A percentile compares a stretch with the other conserved stretches of the same genome.
Evolutionary conservation across 2,113 vertebrate genomes (phyloP).

Genomic region (Nanorana parkeri): DNA sequence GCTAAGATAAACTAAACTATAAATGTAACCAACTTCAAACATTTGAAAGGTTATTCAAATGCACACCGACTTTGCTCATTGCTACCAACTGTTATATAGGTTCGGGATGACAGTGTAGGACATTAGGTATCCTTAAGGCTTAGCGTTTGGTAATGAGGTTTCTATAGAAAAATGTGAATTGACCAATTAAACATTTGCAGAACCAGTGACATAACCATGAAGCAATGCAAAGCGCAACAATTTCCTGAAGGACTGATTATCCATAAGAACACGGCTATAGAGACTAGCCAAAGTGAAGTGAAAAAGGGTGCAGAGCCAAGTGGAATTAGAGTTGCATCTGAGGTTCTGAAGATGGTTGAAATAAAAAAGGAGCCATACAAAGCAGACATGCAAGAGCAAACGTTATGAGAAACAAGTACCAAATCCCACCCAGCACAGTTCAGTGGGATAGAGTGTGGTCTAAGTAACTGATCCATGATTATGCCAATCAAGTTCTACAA

Average conservation of each 20-base stretch:
- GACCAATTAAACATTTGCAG: neutral
- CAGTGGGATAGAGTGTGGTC: neutral
- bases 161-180: neutral
- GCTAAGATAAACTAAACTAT: no score
- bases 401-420: no score
- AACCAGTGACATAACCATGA: neutral
- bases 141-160: neutral
- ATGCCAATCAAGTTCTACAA: no score
- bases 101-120: no score
- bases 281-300: neutral
- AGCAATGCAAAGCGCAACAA: neutral
- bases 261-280: conserved; percentile 41
- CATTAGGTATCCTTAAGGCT: no score
- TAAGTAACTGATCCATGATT: neutral
- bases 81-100: no score
- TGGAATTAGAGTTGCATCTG: conserved; percentile 38
- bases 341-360: neutral
- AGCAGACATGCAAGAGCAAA: conserved; percentile 20
- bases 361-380: conserved; percentile 32
- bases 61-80: no score
- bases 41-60: no score
- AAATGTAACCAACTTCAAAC: no score
- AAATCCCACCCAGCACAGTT: neutral
- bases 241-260: conserved; percentile 48
- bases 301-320: conserved; percentile 35